Evolutionary conservation across 2,888 invertebrate species (phyloP).

Genomic region (Rhagonycha lutea): DNA sequence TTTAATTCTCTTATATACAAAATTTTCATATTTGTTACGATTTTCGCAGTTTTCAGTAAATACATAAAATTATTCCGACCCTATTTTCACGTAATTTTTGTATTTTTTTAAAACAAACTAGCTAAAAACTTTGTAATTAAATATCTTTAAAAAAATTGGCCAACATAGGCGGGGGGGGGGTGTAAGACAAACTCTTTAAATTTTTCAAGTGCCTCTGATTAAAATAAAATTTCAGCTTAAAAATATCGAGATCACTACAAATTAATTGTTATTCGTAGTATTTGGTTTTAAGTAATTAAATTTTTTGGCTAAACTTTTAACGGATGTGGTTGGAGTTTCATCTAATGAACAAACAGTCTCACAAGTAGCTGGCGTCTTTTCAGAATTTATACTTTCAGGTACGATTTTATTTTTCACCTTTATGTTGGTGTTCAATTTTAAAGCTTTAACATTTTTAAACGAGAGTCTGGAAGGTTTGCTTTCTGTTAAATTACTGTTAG

Average conservation of each 20-base stretch:
- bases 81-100: too few species aligned
- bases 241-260: not conserved
- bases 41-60: too few species aligned
- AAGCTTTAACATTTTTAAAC: slow-evolving; percentile 45
- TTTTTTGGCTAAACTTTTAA: slow-evolving; percentile 40
- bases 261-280: not conserved
- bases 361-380: slow-evolving; percentile 36
- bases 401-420: slow-evolving; percentile 24
- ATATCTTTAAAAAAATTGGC: too few species aligned
- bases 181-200: too few species aligned
- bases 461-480: slow-evolving; percentile 33
- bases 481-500: slow-evolving; percentile 38
- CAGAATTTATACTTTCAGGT: not conserved
- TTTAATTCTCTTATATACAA: too few species aligned
- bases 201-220: not conserved
- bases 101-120: too few species aligned
- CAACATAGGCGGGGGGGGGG: too few species aligned
- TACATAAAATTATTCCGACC: too few species aligned
- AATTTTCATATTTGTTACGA: too few species aligned
- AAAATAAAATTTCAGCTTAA: not conserved
- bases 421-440: slow-evolving; percentile 39
- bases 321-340: slow-evolving; percentile 33
- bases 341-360: slow-evolving; percentile 36
- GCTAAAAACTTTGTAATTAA: too few species aligned
- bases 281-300: slow-evolving; percentile 31